Evolutionary conservation across 2,113 vertebrate genomes (phyloP), one percentile per base, ranked within the genome.

Genomic region (Phoxinus phoxinus): DNA sequence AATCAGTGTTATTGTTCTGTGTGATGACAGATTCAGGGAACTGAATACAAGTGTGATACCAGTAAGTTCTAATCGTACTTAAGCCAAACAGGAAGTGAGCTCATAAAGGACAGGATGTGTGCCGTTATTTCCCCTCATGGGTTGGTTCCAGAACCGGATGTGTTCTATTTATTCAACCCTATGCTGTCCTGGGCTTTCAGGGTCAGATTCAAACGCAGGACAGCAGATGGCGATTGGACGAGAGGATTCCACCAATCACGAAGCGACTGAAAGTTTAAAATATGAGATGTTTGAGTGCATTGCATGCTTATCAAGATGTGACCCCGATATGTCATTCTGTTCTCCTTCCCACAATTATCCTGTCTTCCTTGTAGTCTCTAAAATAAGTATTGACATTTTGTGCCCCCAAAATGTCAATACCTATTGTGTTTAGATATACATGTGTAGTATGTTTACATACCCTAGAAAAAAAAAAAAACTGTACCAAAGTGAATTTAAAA

Each of bases 61-160:
- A 11, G 48, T 85, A 85, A 84, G 41, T 84, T 53, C 53, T 71
- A 71, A 25, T 81, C 83, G n/a, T 19, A 35, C 51, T 15, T 8
- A 0, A 58, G 76, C 72, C 80, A 48, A 51, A 81, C 79, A 81
- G 79, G 79, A 81, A 81, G 61, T 69, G 79, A 69, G 79, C 79
- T 81, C 25, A 81, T 81, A 67, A 81, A 81, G 44, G 19, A 81
- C 61, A 81, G 80, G 80, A 81, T 67, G 44, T 32, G 61, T 32
- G 61, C 41, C 25, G 6, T 30, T 69, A 48, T 67, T 81, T 81
- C 79, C 59, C 13, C n/a, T 46, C 37, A 85, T 83, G 79, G 80
- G 73, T 69, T 63, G 12, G 21, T 35, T 35, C 11, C 46, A 81
- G 69, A 69, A 81, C n/a, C 41, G 72, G 72, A 84, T 32, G 58